phyloP scores from a whole-genome alignment of 2,113 vertebrate genomes.

The Morone saxatilis region DNA sequence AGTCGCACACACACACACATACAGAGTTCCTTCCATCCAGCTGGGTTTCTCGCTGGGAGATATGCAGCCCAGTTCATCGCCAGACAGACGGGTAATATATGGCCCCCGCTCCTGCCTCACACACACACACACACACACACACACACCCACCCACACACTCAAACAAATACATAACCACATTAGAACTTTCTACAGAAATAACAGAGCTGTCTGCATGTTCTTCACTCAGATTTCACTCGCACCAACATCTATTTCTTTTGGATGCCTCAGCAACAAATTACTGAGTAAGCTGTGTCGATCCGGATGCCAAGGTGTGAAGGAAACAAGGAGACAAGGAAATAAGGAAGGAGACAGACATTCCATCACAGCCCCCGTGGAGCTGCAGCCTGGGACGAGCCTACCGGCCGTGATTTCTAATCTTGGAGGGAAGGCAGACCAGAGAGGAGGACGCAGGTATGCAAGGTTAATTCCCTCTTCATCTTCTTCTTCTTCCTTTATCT shows the following conservation, averaged over 20 bases:
- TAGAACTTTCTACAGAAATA: constrained; percentile 52
- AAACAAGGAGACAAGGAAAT: constrained; percentile 52
- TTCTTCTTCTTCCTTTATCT: constrained; percentile 51
- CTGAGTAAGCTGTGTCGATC: constrained; percentile 3
- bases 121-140: constrained; percentile 38
- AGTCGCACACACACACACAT: constrained; percentile 32
- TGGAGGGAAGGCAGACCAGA: constrained; percentile 45
- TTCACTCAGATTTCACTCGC: constrained; percentile 33
- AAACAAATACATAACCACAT: constrained; percentile 66
- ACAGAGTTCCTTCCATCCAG: constrained; percentile 67
- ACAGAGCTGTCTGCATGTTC: constrained; percentile 61
- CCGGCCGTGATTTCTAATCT: constrained; percentile 56
- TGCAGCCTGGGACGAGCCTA: constrained; percentile 51
- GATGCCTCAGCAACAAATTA: constrained; percentile 21
- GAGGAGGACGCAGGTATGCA: constrained; percentile 63
- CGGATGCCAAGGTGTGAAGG: constrained; percentile 49
- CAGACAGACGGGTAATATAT: constrained; percentile 79
- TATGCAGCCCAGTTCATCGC: constrained; percentile 71
- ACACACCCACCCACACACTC: constrained; percentile 17
- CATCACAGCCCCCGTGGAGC: constrained; percentile 58
- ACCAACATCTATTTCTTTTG: constrained; percentile 30
- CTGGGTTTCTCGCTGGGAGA: constrained; percentile 77
- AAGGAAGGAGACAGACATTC: constrained; percentile 52
- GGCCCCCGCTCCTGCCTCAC: constrained; percentile 54
- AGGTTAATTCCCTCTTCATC: constrained; percentile 53